Base-by-base conservation (phyloP, 2,797 vertebrate genomes). In the Sibirionetta formosa region DNA sequence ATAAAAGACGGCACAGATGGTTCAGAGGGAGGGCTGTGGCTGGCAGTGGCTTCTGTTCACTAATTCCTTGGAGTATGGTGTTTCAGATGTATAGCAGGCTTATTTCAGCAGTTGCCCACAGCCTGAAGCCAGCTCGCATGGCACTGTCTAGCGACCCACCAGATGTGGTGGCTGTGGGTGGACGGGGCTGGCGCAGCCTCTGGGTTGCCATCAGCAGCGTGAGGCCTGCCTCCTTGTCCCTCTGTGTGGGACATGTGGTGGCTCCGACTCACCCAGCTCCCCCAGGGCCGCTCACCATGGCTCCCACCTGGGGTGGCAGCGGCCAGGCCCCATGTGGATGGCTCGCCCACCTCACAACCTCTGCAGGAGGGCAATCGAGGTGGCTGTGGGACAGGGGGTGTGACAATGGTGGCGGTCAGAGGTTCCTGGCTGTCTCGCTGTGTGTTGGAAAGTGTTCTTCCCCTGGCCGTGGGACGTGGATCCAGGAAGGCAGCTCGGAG, bases 141-240 rank as follows among this genome's bases (percentile, higher is more conserved):
- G 26, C 26, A 20, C 12, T 44, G 29, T 73, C 48, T 35, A 31
- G 76, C 22, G 44, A 64, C 50, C 46, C 1, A 0, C 35, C 56
- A 65, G 66, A 12, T 29, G 35, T 36, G 56, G 8, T 0, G 11
- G 72, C 27, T 0, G 1, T 26, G 29, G 50, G 60, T 0, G 1
- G 33, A 29, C 29, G n/a, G 26, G 22, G 17, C 71, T 81, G 87
- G 70, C 84, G 24, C 61, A 77, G 54, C 65, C 65, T 65, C 12
- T 35, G 35, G 42, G 27, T 81, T 88, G 48, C 31, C 35, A 15
- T n/a, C 22, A 65, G 19, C 2, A 1, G 17, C 4, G 0, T 4
- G 19, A 22, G 16, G 3, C 70, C 54, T 54, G 15, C 53, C n/a
- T 38, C 69, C 44, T 24, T 1, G 1, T 72, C 63, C 4, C 42